phyloP scores from a whole-genome alignment of 2,113 vertebrate species.

The Dunckerocampus dactyliophorus region DNA sequence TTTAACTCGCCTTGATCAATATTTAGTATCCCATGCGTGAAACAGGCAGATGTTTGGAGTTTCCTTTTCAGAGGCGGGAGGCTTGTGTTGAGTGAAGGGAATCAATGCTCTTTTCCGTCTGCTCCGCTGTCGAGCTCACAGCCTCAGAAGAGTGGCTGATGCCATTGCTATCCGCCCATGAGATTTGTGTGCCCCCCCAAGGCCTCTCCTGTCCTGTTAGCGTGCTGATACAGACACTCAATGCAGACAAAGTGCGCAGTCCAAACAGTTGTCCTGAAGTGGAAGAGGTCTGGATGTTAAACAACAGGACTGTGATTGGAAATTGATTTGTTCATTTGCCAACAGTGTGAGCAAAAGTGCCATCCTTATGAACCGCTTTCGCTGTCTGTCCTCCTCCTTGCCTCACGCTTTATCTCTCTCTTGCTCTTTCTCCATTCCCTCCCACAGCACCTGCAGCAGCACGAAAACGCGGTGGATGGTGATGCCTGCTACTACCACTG shows the following conservation, averaged over 20 bases:
- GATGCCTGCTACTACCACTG: constrained; percentile 98
- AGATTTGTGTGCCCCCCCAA: constrained; percentile 50
- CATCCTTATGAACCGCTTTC: constrained; percentile 61
- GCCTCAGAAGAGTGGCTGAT: constrained; percentile 63
- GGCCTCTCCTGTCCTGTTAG: constrained; percentile 67
- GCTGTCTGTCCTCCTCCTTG: constrained; percentile 26
- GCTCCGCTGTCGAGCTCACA: constrained; percentile 40
- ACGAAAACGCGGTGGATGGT: constrained; percentile 88
- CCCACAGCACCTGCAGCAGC: constrained; percentile 94
- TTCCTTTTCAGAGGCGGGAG: constrained; percentile 79
- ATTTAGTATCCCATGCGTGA: constrained; percentile 94
- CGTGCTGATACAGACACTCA: constrained; percentile 59
- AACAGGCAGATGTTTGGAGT: constrained; percentile 94
- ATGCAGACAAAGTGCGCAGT: constrained; percentile 55
- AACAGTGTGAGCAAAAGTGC: constrained; percentile 70
- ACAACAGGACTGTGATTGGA: constrained; percentile 73
- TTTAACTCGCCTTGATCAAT: constrained; percentile 87
- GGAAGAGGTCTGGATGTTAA: constrained; percentile 72
- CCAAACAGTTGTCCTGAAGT: constrained; percentile 66
- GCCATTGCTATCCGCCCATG: constrained; percentile 43
- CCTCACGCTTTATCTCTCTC: constrained; percentile 19
- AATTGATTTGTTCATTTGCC: constrained; percentile 78
- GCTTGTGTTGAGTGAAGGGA: constrained; percentile 80
- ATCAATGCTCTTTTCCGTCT: constrained; percentile 81
- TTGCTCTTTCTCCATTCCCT: constrained; percentile 34